Evolutionary conservation across 2,888 invertebrate species (phyloP).

Genomic region (Dendrolimus pini): DNA sequence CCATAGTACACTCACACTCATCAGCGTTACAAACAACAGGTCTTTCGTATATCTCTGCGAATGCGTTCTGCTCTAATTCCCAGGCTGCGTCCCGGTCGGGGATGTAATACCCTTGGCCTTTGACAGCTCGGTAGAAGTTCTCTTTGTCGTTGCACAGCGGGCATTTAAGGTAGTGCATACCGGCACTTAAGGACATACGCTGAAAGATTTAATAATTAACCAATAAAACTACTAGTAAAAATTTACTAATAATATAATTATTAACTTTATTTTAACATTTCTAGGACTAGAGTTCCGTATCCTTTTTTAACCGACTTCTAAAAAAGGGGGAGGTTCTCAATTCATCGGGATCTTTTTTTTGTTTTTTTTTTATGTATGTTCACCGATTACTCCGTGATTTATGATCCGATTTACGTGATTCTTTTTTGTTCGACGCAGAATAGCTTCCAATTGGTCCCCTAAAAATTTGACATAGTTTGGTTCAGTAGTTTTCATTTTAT

Average conservation of each 20-base stretch:
- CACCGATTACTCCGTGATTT: no score
- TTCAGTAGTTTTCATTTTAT: no score
- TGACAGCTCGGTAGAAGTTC: slow-evolving; percentile 77
- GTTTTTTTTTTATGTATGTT: no score
- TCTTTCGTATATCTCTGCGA: slow-evolving; percentile 80
- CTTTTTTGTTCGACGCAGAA: no score
- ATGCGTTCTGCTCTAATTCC: slow-evolving; percentile 86
- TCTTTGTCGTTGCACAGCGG: slow-evolving; percentile 86
- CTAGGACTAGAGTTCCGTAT: no score
- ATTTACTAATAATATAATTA: not conserved
- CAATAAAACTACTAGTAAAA: no score
- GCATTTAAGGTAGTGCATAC: slow-evolving; percentile 88
- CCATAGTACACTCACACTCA: slow-evolving; percentile 74
- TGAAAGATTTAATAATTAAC: slow-evolving; percentile 39
- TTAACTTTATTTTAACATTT: not conserved
- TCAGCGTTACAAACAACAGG: slow-evolving; percentile 77
- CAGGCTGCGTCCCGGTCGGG: slow-evolving; percentile 91
- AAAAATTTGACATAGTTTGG: no score
- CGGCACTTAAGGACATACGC: slow-evolving; percentile 84
- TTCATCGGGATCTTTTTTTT: no score
- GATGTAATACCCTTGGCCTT: slow-evolving; percentile 84
- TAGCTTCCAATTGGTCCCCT: no score
- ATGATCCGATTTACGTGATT: no score
- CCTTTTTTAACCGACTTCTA: no score
- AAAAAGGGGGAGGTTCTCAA: no score